Percentiles rank a stretch among this genome's conserved stretches.
Evolutionary conservation across 2,113 vertebrate genomes (phyloP).

Genomic region (Lepisosteus osseus): DNA sequence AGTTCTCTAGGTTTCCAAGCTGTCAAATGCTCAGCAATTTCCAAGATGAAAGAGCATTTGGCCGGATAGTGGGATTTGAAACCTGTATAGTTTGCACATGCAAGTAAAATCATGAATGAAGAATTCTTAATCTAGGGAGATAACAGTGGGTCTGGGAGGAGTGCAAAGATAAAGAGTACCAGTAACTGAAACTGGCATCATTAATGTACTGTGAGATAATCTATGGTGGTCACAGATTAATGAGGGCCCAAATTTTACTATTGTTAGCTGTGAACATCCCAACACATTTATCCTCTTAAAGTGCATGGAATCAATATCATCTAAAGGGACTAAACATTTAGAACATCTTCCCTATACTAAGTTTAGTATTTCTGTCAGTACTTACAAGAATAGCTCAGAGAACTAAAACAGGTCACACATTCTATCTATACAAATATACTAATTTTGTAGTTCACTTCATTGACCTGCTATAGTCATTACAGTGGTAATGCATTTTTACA

Average conservation of each 20-base stretch:
- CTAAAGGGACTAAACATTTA: not conserved
- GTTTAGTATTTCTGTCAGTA: not conserved
- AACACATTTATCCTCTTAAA: too few species aligned
- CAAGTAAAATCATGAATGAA: conserved; percentile 1
- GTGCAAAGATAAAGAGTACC: not conserved
- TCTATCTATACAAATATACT: not conserved
- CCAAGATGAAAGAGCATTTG: too few species aligned
- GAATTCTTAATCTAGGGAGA: not conserved
- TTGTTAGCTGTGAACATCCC: too few species aligned
- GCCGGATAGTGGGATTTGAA: too few species aligned
- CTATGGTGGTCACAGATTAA: too few species aligned
- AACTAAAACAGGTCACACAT: not conserved
- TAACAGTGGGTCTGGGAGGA: not conserved
- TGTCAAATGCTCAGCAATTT: too few species aligned
- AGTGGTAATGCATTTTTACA: not conserved
- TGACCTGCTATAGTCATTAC: not conserved
- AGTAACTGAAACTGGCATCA: too few species aligned
- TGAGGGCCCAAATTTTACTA: too few species aligned
- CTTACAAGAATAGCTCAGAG: not conserved
- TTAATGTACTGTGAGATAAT: too few species aligned
- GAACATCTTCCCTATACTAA: not conserved
- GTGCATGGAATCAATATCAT: not conserved
- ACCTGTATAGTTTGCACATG: not conserved
- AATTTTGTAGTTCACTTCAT: not conserved
- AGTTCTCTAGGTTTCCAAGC: too few species aligned